Base-by-base conservation (phyloP, 64 coral and sea anemone genomes). In the Dendrophyllia cribrosa region DNA sequence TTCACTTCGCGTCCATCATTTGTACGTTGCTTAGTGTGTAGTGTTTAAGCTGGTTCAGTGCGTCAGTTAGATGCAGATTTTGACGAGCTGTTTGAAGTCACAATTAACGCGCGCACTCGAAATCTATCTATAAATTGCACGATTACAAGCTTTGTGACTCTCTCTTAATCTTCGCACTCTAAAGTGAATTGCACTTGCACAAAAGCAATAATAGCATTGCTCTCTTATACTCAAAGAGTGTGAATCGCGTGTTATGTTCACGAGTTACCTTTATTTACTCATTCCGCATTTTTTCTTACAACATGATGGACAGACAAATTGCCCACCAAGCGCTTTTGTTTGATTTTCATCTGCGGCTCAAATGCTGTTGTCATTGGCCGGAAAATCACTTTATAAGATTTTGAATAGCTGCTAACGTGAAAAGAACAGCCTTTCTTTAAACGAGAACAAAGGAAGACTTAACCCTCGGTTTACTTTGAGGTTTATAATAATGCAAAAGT, bases 391-490 rank as follows among this genome's bases (percentile, higher is more conserved):
- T 46, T 84, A n/a, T 84, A 50, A 84, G 62, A 19, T 64, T 84
- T 24, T 84, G 80, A 84, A 84, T 84, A 84, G 61, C 62, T 84
- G 9, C 45, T 84, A 23, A 51, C 17, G 44, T 84, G 80, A 84
- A 84, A 84, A 67, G 80, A 84, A 84, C 43, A 50, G 46, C 60
- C 23, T 43, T 68, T 64, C 56, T 82, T 13, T 64, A 56, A 11
- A 52, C 10, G 11, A 50, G 45, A 84, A 84, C 80, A 84, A 84
- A 67, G 44, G 34, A 51, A 10, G 3, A 13, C 80, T 84, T 67
- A 84, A 67, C 64, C 80, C 46, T 84, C 19, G 44, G 80, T 84
- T 84, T 84, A 84, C 80, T 66, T 65, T 50, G 62, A 51, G 47
- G 61, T 66, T 51, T 20, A 51, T 16, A 75, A 51, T 75, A 68